Evolutionary conservation across 2,113 vertebrate species (phyloP), one percentile per base, ranked within the genome.

Genomic region (Leucopsar rothschildi): DNA sequence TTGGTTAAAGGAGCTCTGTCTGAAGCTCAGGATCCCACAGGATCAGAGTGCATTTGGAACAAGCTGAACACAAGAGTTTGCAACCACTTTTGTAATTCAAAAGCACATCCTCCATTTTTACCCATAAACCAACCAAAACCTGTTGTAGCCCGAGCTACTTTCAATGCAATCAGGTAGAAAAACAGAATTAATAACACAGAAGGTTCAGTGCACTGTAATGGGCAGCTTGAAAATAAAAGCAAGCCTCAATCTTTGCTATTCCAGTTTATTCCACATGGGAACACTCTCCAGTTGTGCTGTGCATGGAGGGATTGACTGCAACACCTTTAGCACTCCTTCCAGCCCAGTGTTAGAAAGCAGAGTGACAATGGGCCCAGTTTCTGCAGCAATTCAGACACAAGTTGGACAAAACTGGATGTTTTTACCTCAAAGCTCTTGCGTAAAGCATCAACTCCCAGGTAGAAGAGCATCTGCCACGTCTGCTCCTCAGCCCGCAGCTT

Each of bases 391-490:
- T 52, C 33, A 11, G 13, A 45, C 73, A 1, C 75, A n/a, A 37
- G 11, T 10, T n/a, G 69, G 59, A 75, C 6, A 50, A 45, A 39
- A 29, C 2, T 8, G 1, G 3, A 5, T 5, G 82, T 57, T 95
- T 79, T 95, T 95, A 99, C 99, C 99, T 99, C 99, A 93, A 99
- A 99, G 95, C 98, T 99, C 97, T 99, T 99, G 47, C 99, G 99
- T 49, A 99, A 95, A 71, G 99, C 98, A 86, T 99, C 99, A 6
- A 99, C 98, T 50, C 99, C 99, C 80, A 99, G 97, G 96, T 99
- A 99, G 76, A 99, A 99, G 66, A 99, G 98, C 98, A 99, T 99
- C 97, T 99, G 99, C 99, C 99, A 99, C 0, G 99, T 99, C 93
- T 99, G 99, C 78, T 99, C 99, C 97, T 99, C 99, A 6, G 99